Percentiles rank a stretch among this genome's conserved stretches.
phyloP scores from a whole-genome alignment of 2,113 vertebrate genomes.

The Struthio camelus region DNA sequence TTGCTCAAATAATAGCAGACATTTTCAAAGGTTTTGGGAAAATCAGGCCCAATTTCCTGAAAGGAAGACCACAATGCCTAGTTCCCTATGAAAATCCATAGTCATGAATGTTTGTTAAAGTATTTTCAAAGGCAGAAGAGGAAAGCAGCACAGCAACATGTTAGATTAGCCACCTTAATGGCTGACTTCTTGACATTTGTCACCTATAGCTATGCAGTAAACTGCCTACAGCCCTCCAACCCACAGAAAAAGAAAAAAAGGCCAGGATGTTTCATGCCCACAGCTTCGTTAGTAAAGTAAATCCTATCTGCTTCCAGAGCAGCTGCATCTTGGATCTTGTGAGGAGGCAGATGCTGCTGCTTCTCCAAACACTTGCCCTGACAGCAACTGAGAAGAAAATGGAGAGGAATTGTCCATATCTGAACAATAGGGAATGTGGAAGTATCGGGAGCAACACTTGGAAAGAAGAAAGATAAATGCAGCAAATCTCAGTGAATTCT shows the following conservation, averaged over 20 bases:
- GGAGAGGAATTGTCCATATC: neutral
- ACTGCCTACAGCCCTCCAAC: neutral
- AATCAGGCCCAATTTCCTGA: neutral
- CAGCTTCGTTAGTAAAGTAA: neutral
- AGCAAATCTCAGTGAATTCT: neutral
- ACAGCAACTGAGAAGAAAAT: neutral
- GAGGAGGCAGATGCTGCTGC: neutral
- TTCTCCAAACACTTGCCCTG: neutral
- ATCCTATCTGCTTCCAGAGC: neutral
- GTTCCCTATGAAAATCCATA: neutral
- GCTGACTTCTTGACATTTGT: slow-evolving; percentile 27
- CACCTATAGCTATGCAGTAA: slow-evolving; percentile 11
- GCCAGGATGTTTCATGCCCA: neutral
- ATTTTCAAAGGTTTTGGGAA: neutral
- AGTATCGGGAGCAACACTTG: neutral
- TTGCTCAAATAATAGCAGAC: neutral
- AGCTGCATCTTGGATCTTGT: neutral
- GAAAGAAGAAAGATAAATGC: neutral
- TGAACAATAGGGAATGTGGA: neutral
- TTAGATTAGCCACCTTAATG: neutral
- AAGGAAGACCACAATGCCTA: neutral
- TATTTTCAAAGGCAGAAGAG: neutral
- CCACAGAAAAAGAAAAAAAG: neutral
- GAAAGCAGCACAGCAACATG: neutral
- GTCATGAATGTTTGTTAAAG: neutral